These are phyloP conservation scores for Gyps fulvus DNA, from an alignment of 2,113 vertebrate species.

Conservation along the genomic window DNA sequence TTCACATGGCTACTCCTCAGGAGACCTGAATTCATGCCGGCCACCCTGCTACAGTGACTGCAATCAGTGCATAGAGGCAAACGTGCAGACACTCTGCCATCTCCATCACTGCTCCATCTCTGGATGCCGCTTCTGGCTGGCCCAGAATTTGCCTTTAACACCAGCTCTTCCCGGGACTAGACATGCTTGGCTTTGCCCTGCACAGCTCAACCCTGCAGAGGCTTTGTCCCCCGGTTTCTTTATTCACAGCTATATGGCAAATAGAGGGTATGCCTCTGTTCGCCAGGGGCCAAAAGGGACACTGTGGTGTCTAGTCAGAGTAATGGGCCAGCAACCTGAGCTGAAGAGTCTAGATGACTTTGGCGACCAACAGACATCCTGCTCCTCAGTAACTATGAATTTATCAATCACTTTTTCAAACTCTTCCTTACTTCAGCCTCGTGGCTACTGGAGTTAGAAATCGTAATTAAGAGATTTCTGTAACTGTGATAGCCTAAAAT, in stretches of 20 bases:
- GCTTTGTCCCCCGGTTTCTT: background rate
- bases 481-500: background rate
- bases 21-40: background rate
- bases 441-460: background rate
- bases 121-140: background rate
- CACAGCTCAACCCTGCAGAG: background rate
- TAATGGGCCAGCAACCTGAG: background rate
- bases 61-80: background rate
- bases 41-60: accelerated
- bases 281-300: background rate
- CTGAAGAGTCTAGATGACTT: background rate
- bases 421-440: background rate
- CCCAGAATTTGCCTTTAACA: background rate
- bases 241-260: background rate
- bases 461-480: background rate
- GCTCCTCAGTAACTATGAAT: background rate
- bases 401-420: background rate
- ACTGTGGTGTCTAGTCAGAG: accelerated
- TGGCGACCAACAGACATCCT: accelerated
- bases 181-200: background rate
- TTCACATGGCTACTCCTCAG: background rate
- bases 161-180: background rate
- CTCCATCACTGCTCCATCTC: background rate
- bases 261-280: background rate
- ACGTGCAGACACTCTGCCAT: background rate